phyloP scores from a whole-genome alignment of 1,140 invertebrate genomes.

The Apis florea region DNA sequence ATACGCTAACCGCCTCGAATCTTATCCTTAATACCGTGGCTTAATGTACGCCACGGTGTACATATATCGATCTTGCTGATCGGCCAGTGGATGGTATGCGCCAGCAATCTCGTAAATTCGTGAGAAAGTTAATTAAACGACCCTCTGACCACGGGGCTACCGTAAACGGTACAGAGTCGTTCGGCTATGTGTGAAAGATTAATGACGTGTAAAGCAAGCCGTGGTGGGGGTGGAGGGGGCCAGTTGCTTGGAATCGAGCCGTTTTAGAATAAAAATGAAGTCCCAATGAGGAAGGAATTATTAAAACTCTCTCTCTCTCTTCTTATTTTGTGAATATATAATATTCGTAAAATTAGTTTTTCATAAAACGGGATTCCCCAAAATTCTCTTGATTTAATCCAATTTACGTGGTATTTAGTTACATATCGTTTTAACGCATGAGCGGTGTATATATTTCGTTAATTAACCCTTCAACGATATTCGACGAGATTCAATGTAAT shows the following conservation, averaged over 20 bases:
- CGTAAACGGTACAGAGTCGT: conserved; percentile 27
- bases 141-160: conserved; percentile 26
- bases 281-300: neutral
- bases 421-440: no score
- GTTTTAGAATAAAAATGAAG: neutral
- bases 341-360: no score
- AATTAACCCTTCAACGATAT: no score
- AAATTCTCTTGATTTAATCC: no score
- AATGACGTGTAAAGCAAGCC: neutral
- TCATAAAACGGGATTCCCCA: no score
- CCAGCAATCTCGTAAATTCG: conserved; percentile 55
- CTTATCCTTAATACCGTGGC: conserved; percentile 59
- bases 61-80: conserved; percentile 61
- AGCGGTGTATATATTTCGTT: no score
- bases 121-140: conserved; percentile 63
- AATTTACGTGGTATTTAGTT: no score
- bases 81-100: conserved; percentile 24
- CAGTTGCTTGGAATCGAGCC: neutral
- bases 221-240: neutral
- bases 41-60: conserved; percentile 44
- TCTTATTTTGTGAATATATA: no score
- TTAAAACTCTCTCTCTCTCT: no score
- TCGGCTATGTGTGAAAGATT: conserved; percentile 25
- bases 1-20: conserved; percentile 59
- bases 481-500: no score